Evolutionary conservation across 1,140 invertebrate species (phyloP).

Genomic region (Pseudomyrmex dendroicus): DNA sequence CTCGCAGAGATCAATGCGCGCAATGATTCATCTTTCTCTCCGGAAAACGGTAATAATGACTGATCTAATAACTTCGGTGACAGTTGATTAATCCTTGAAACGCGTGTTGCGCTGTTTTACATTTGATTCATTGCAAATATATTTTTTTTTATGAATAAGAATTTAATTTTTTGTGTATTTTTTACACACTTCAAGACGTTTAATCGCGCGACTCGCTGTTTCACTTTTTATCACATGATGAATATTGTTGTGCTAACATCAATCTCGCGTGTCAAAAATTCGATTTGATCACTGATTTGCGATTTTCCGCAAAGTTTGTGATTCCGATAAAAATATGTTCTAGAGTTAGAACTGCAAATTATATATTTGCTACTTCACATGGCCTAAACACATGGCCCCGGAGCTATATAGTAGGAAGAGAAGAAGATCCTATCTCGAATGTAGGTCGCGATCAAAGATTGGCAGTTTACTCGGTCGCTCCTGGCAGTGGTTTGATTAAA

Average conservation of each 20-base stretch:
- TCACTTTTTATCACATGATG: background rate
- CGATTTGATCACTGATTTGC: background rate
- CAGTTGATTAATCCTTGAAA: background rate
- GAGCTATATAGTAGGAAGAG: background rate
- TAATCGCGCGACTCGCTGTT: too few relatives aligned
- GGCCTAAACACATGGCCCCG: slow-evolving; percentile 43
- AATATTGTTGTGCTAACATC: background rate
- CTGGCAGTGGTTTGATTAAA: slow-evolving; percentile 8
- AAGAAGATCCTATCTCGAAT: slow-evolving; percentile 18
- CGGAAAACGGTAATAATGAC: background rate
- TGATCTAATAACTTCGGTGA: too few relatives aligned
- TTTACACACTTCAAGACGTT: too few relatives aligned
- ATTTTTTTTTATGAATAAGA: background rate
- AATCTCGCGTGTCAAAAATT: background rate
- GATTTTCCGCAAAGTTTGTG: background rate
- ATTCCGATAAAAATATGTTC: slow-evolving; percentile 1
- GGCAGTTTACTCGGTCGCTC: slow-evolving; percentile 5
- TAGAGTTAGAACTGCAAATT: background rate
- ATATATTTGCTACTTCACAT: slow-evolving; percentile 16
- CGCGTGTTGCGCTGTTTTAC: background rate
- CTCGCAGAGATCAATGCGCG: background rate
- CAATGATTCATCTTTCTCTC: slow-evolving; percentile 2
- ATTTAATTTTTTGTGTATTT: background rate
- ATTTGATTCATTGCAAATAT: background rate
- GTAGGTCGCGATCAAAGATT: slow-evolving; percentile 33